phyloP scores from a whole-genome alignment of 2,797 vertebrate genomes.

The Otolemur crassicaudatus region DNA sequence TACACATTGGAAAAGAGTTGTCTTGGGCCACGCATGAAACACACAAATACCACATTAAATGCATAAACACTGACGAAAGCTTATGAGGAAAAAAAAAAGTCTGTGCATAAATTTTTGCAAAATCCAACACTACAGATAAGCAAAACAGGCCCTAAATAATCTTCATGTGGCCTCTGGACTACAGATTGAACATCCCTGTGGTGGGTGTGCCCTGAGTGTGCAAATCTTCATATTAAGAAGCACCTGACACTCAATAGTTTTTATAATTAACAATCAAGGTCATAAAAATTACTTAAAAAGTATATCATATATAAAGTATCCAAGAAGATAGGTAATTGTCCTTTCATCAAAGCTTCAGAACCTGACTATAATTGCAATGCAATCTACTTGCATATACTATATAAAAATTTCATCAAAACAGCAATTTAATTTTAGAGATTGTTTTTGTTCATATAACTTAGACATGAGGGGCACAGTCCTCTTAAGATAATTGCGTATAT shows the following conservation, averaged over 20 bases:
- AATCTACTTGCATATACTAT: neutral
- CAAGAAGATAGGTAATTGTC: neutral
- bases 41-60: too few relatives aligned
- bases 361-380: neutral
- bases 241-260: neutral
- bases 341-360: neutral
- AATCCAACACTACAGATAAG: too few relatives aligned
- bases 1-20: too few relatives aligned
- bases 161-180: too few relatives aligned
- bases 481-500: neutral
- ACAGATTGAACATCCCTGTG: too few relatives aligned
- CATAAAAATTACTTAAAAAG: neutral
- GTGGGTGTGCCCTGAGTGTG: neutral
- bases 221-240: neutral
- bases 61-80: too few relatives aligned
- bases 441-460: neutral
- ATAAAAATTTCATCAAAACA: neutral
- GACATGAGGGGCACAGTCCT: neutral
- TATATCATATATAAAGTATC: neutral
- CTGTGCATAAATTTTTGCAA: too few relatives aligned
- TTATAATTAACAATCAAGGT: neutral
- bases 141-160: too few relatives aligned
- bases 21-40: too few relatives aligned
- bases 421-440: neutral
- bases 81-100: too few relatives aligned